A percentile compares a stretch with the other conserved stretches of the same genome.
phyloP scores from a whole-genome alignment of 2,113 vertebrate genomes.

The Amia ocellicauda region DNA sequence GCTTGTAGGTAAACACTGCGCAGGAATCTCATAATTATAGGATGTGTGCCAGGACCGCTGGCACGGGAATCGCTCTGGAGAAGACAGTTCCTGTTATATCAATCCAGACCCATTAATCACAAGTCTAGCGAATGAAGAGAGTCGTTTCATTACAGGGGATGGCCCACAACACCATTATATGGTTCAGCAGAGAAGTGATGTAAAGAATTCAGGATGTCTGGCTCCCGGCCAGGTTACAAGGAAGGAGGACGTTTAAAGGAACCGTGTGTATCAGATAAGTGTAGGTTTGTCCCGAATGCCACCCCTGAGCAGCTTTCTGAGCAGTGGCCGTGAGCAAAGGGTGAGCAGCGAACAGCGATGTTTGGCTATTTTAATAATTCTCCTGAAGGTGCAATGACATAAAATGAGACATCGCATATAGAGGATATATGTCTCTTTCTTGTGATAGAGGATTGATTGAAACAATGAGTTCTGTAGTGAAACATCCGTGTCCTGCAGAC shows the following conservation, averaged over 20 bases:
- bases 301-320: conserved; percentile 11
- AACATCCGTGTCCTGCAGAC: too few species aligned
- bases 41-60: conserved; percentile 7
- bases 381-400: conserved; percentile 1
- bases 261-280: conserved; percentile 11
- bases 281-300: conserved; percentile 11
- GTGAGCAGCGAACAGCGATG: conserved; percentile 5
- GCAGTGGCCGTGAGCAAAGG: conserved; percentile 18
- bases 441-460: not conserved
- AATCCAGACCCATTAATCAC: conserved; percentile 20
- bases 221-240: conserved; percentile 4
- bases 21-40: conserved; percentile 12
- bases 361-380: not conserved
- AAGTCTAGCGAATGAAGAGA: conserved; percentile 21
- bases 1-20: conserved; percentile 12
- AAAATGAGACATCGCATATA: not conserved
- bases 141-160: conserved; percentile 17
- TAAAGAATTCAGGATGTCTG: conserved; percentile 19
- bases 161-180: conserved; percentile 17
- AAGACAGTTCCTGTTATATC: conserved; percentile 9
- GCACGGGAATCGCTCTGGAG: conserved; percentile 6
- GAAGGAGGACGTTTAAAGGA: conserved; percentile 10
- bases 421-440: not conserved
- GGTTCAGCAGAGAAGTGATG: conserved; percentile 14
- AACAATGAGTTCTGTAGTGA: not conserved